Percentiles rank a stretch among this genome's conserved stretches.
phyloP scores from a whole-genome alignment of 2,888 invertebrate species.

The Ernsta delagoae region DNA sequence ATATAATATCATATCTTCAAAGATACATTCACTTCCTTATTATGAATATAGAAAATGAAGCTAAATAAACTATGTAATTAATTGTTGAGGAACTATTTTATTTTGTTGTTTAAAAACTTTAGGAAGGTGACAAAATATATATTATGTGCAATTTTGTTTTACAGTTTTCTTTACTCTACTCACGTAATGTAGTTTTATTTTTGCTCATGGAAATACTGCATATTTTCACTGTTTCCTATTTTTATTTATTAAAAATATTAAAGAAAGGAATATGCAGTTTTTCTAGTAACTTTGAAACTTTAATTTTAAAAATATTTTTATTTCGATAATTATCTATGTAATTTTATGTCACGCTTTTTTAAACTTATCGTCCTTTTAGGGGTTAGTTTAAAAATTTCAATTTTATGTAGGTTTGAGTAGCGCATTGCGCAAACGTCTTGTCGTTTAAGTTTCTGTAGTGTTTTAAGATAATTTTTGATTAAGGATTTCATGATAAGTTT shows the following conservation, averaged over 20 bases:
- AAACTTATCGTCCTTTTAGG: background rate
- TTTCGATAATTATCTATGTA: background rate
- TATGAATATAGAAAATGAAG: too few relatives aligned
- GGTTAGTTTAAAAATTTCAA: conserved; percentile 10
- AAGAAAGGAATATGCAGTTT: background rate
- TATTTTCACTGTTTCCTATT: background rate
- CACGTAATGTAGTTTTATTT: conserved; percentile 2
- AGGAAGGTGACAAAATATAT: conserved; percentile 9
- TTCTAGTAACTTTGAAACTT: background rate
- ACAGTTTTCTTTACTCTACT: conserved; percentile 13
- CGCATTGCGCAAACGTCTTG: conserved; percentile 5
- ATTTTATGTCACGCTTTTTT: background rate
- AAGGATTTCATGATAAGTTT: conserved; percentile 48
- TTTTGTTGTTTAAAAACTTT: conserved; percentile 5
- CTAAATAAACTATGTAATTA: too few relatives aligned
- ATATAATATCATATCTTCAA: too few relatives aligned
- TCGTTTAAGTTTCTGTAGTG: conserved; percentile 29
- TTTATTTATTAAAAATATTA: background rate
- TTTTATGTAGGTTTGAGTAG: background rate
- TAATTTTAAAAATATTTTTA: conserved; percentile 2
- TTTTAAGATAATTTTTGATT: conserved; percentile 29
- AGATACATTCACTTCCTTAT: too few relatives aligned
- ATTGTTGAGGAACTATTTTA: background rate
- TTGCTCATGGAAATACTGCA: conserved; percentile 6
- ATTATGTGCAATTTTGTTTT: conserved; percentile 14